Percentiles rank a stretch among this genome's conserved stretches.
phyloP scores from a whole-genome alignment of 2,113 vertebrate genomes.

The Anarhynchus alexandrinus region DNA sequence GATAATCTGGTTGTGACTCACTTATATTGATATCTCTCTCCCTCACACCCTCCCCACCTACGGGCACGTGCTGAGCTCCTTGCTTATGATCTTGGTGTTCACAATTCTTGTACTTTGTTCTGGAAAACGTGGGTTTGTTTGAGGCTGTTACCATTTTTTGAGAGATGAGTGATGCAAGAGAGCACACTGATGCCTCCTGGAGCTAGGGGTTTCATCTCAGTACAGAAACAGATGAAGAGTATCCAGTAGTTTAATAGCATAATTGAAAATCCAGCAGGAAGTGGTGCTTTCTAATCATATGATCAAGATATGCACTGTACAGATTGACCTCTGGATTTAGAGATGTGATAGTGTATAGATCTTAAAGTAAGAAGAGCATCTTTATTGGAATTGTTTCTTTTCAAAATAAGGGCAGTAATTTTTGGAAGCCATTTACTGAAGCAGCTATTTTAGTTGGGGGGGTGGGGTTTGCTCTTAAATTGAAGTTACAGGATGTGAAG shows the following conservation, averaged over 20 bases:
- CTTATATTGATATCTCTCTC: background rate
- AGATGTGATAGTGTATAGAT: background rate
- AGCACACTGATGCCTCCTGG: background rate
- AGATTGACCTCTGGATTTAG: background rate
- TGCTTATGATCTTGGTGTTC: background rate
- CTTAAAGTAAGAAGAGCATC: background rate
- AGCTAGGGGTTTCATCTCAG: background rate
- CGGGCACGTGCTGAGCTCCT: background rate
- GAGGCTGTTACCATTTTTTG: background rate
- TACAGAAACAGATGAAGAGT: background rate
- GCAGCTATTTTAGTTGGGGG: background rate
- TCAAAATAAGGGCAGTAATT: background rate
- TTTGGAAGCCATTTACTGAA: background rate
- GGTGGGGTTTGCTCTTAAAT: background rate
- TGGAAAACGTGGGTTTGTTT: background rate
- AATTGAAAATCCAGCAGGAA: background rate
- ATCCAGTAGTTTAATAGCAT: background rate
- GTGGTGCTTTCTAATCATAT: rapidly evolving
- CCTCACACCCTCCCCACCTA: background rate
- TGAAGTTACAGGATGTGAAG: background rate
- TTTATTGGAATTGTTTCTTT: background rate
- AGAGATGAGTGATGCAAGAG: background rate
- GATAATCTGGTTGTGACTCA: background rate
- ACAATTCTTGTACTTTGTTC: background rate
- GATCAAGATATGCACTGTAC: too few species aligned